Evolutionary conservation across 2,113 vertebrate genomes (phyloP).

Genomic region (Gnathonemus longibarbis): DNA sequence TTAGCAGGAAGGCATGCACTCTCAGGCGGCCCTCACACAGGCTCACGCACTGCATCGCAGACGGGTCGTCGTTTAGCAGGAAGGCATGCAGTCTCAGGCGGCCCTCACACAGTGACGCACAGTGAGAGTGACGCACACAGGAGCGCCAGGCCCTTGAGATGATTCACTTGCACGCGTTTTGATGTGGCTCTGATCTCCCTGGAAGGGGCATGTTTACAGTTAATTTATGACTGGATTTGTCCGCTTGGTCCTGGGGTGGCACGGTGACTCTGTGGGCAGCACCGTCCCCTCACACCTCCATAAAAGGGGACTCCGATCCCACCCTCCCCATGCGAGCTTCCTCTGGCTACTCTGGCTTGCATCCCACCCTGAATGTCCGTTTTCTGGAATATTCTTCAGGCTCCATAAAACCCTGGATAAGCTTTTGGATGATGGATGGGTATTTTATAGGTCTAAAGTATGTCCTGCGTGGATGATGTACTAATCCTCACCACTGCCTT

Average conservation of each 20-base stretch:
- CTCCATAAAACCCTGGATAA: background rate
- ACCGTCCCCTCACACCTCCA: background rate
- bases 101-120: too few species aligned
- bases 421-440: background rate
- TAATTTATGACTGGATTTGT: background rate
- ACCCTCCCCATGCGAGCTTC: background rate
- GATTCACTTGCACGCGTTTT: background rate
- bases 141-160: background rate
- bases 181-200: background rate
- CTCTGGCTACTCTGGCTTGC: background rate
- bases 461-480: background rate
- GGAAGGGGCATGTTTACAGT: background rate
- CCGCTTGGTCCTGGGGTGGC: background rate
- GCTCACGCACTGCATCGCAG: too few species aligned
- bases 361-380: background rate
- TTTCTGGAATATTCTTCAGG: background rate
- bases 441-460: background rate
- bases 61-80: too few species aligned
- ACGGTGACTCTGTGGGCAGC: background rate
- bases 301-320: background rate
- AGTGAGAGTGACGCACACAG: too few species aligned
- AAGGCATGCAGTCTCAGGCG: too few species aligned
- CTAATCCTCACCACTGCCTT: background rate
- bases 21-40: too few species aligned
- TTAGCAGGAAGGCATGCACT: background rate